phyloP scores from a whole-genome alignment of 2,888 invertebrate species.

The Sinopyrophorus schimmeli region DNA sequence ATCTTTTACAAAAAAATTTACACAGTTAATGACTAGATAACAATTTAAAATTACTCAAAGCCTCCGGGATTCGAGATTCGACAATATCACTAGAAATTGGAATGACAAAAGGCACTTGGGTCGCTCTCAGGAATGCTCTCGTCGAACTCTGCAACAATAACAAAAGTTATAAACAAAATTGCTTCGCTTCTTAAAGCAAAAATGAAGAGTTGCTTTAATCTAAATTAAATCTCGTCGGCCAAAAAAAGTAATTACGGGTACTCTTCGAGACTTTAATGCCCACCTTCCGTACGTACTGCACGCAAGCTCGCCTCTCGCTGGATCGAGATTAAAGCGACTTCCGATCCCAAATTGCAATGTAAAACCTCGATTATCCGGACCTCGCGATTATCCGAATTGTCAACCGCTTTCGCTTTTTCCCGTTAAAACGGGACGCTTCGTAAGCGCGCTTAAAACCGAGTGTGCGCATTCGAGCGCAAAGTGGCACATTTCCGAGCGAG shows the following conservation, averaged over 20 bases:
- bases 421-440: no score
- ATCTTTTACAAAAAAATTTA: slow-evolving; percentile 42
- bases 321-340: no score
- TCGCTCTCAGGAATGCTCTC: slow-evolving; percentile 35
- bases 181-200: slow-evolving; percentile 24
- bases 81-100: slow-evolving; percentile 51
- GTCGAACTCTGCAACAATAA: slow-evolving; percentile 43
- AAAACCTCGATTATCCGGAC: no score
- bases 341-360: no score
- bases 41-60: slow-evolving; percentile 42
- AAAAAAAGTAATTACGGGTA: slow-evolving; percentile 22
- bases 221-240: slow-evolving; percentile 28
- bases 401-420: no score
- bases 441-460: no score
- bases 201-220: slow-evolving; percentile 17
- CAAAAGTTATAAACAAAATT: slow-evolving; percentile 32
- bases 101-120: slow-evolving; percentile 52
- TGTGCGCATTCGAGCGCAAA: no score
- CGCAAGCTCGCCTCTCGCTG: neutral
- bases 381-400: no score
- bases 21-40: slow-evolving; percentile 52
- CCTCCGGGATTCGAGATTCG: slow-evolving; percentile 37
- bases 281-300: slow-evolving; percentile 7
- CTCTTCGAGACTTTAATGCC: slow-evolving; percentile 11
- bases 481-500: no score